Evolutionary conservation across 1,140 invertebrate species (phyloP), one percentile per base, ranked within the genome.

Genomic region (Marisa cornuarietis): DNA sequence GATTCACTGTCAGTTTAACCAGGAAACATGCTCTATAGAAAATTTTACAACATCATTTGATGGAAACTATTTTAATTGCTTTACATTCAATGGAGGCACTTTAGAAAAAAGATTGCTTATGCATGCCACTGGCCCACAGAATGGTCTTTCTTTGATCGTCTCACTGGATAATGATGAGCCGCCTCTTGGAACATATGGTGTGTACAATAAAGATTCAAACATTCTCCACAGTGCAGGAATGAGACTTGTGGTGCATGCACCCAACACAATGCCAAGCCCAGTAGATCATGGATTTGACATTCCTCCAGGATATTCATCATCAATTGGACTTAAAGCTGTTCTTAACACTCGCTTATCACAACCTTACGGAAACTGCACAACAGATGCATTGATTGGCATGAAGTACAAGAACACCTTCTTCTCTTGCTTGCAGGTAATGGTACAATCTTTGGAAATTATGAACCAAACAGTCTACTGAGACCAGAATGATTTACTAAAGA

Each of bases 221-320:
- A 87, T 88, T 26, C 84, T 84, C 22, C 86, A 88, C 79, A 88
- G 87, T 78, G 88, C 89, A 14, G 92, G 91, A 11, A 84, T 90
- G 58, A 79, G 91, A 74, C 86, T 92, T 7, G 87, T 91, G 49
- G 86, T 92, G 14, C 91, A 92, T 83, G 87, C 87, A n/a, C 89
- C 91, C 51, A 85, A 89, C 77, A 85, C 87, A 3, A 87, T 91
- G 84, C 91, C 91, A 13, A 91, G 91, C 75, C 91, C 92, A 0
- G 87, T 85, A 83, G 86, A 90, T 76, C 87, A 87, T 76, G 88
- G 88, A 11, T 87, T 90, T 83, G 88, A 90, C 76, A 85, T 90
- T 62, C 87, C 88, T 6, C 88, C 88, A 8, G 88, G 88, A 58
- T 90, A 87, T 78, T 89, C 88, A 0, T 87, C 88, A 16, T 90